Evolutionary conservation across 2,797 vertebrate genomes (phyloP).

Genomic region (Cygnus olor): DNA sequence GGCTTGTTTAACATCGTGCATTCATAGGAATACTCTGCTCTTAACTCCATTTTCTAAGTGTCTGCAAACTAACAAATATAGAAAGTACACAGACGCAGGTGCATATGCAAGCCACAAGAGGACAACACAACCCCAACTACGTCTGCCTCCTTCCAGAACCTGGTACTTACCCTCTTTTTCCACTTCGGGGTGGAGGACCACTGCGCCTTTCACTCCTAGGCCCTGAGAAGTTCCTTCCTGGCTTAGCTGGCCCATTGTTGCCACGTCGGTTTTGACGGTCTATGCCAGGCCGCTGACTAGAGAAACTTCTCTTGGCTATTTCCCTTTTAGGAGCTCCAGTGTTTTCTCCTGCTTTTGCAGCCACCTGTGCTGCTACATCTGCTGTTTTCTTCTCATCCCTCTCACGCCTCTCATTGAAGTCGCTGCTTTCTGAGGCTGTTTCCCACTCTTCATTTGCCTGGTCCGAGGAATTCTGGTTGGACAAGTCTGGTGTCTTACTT

Average conservation of each 20-base stretch:
- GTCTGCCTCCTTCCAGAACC: background rate
- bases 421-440: constrained; percentile 97
- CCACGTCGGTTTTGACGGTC: constrained; percentile 93
- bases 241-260: constrained; percentile 88
- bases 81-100: fast-evolving
- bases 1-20: background rate
- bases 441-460: constrained; percentile 99
- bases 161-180: constrained; percentile 91
- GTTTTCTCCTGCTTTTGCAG: constrained; percentile 80
- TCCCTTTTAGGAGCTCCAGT: constrained; percentile 87
- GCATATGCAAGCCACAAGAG: fast-evolving
- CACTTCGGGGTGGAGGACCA: constrained; percentile 86
- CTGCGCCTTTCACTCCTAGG: constrained; percentile 91
- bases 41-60: background rate
- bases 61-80: background rate
- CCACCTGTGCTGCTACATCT: constrained; percentile 78
- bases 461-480: constrained; percentile 99
- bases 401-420: constrained; percentile 97
- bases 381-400: constrained; percentile 92
- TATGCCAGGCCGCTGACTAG: constrained; percentile 90
- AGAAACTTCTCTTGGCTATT: constrained; percentile 94
- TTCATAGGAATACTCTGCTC: background rate
- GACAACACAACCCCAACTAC: background rate
- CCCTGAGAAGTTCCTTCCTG: constrained; percentile 89
- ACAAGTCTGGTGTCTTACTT: constrained; percentile 96